A percentile compares a stretch with the other conserved stretches of the same genome.
Evolutionary conservation across 2,888 invertebrate genomes (phyloP).

Genomic region (Agrochola macilenta): DNA sequence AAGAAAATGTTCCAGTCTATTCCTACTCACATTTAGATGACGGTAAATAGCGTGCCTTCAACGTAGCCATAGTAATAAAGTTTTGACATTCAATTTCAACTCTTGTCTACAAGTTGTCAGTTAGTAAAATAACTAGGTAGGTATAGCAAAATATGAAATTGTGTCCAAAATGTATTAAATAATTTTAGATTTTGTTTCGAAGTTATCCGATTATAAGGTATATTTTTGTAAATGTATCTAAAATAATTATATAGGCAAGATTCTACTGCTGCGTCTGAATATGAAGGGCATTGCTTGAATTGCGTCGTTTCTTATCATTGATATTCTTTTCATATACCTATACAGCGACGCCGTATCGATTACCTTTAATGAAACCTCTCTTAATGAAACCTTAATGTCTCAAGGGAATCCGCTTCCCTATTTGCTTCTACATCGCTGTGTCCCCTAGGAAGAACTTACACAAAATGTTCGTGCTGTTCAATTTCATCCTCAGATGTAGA

Average conservation of each 20-base stretch:
- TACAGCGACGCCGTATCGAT: not conserved
- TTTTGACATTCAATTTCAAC: constrained; percentile 32
- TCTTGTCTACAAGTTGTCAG: not conserved
- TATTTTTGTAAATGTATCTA: not conserved
- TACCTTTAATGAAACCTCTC: not conserved
- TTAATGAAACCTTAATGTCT: not conserved
- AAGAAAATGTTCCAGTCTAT: too few species aligned
- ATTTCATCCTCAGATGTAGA: not conserved
- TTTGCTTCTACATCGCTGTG: not conserved
- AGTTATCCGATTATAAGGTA: not conserved
- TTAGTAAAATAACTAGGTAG: not conserved
- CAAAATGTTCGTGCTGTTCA: not conserved
- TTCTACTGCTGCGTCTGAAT: not conserved
- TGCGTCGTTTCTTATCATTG: not conserved
- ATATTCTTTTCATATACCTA: not conserved
- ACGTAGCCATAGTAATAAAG: not conserved
- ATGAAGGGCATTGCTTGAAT: not conserved
- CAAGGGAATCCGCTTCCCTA: not conserved
- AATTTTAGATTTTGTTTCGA: not conserved
- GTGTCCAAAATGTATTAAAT: not conserved
- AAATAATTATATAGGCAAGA: not conserved
- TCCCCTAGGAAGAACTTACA: not conserved
- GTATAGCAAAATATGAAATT: not conserved
- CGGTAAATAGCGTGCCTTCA: constrained; percentile 6
- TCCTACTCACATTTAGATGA: too few species aligned